These are phyloP conservation scores for Trachemys scripta DNA, from an alignment of 2,113 vertebrate genomes.

Conservation along the genomic window DNA sequence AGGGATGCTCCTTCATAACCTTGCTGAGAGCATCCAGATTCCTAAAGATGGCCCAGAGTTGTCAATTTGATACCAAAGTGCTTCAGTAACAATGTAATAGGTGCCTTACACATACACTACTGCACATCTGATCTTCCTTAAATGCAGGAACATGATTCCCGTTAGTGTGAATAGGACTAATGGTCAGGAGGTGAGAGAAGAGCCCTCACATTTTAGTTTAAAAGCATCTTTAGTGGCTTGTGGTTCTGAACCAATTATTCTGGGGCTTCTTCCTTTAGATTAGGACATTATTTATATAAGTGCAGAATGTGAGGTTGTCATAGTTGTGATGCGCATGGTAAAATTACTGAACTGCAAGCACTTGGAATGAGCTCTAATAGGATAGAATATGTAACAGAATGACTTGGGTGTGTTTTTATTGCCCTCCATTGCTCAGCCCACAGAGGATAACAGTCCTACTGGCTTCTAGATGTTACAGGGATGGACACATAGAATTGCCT, in stretches of 20 bases:
- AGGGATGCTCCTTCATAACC: not conserved
- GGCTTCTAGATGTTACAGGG: not conserved
- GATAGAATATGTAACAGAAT: not conserved
- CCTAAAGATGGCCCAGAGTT: not conserved
- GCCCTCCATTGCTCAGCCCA: not conserved
- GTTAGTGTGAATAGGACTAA: not conserved
- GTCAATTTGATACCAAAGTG: not conserved
- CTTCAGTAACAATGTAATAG: not conserved
- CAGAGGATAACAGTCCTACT: not conserved
- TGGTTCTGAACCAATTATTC: not conserved
- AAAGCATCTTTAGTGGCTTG: not conserved
- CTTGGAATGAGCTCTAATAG: not conserved
- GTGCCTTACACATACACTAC: not conserved
- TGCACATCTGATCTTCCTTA: not conserved
- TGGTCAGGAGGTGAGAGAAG: not conserved
- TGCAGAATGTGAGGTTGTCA: not conserved
- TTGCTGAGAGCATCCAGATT: not conserved
- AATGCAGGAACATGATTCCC: rapidly evolving
- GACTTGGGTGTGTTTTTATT: not conserved
- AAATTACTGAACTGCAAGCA: not conserved
- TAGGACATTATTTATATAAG: not conserved
- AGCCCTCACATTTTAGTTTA: rapidly evolving
- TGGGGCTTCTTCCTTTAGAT: not conserved
- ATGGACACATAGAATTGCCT: not conserved
- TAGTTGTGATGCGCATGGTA: not conserved